Evolutionary conservation across 2,797 vertebrate species (phyloP).

Genomic region (Sternarchorhynchus goeldii): DNA sequence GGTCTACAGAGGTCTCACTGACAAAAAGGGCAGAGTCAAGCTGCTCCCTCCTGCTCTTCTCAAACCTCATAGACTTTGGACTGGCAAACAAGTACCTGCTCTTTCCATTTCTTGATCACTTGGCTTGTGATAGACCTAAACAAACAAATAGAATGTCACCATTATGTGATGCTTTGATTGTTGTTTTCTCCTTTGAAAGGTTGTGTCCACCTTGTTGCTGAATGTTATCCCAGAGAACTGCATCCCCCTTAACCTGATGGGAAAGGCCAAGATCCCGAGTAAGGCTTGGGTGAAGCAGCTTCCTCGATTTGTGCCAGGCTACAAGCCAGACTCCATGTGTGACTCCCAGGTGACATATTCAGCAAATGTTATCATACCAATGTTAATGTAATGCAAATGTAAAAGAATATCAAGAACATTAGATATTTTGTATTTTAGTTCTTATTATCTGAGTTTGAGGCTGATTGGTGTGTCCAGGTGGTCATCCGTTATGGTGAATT

Average conservation of each 20-base stretch:
- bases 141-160: too few relatives aligned
- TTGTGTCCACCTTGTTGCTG: conserved; percentile 91
- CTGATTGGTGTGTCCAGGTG: conserved; percentile 73
- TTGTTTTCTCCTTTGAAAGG: conserved; percentile 66
- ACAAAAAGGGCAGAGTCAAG: conserved; percentile 84
- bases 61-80: conserved; percentile 88
- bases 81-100: conserved; percentile 90
- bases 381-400: background rate
- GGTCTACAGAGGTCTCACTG: conserved; percentile 91
- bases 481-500: conserved; percentile 89
- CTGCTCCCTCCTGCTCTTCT: conserved; percentile 83
- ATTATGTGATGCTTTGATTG: background rate
- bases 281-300: conserved; percentile 87
- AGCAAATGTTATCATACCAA: background rate
- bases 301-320: conserved; percentile 68
- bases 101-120: background rate
- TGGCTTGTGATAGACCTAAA: background rate
- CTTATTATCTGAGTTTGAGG: background rate
- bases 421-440: background rate
- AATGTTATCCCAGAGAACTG: conserved; percentile 88
- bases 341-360: conserved; percentile 86
- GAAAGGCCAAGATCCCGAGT: conserved; percentile 88
- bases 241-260: conserved; percentile 83
- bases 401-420: background rate
- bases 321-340: conserved; percentile 85